phyloP scores from a whole-genome alignment of 2,797 vertebrate genomes.

The Sphenopsis melanotis region DNA sequence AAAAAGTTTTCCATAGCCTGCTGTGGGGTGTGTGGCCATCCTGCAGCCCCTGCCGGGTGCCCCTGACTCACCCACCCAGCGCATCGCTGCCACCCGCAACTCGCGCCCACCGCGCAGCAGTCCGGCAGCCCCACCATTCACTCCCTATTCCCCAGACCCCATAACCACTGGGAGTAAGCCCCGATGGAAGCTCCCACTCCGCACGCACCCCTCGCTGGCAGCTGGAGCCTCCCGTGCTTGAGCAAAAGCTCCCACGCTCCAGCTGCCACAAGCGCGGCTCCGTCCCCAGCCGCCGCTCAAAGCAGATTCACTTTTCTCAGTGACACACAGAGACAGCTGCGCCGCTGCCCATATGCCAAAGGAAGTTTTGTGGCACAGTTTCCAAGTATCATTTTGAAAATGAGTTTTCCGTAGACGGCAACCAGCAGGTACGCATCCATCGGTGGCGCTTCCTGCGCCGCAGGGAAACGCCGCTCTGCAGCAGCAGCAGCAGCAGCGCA shows the following conservation, averaged over 20 bases:
- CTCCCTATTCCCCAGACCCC: neutral
- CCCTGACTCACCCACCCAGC: neutral
- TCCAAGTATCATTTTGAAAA: slow-evolving; percentile 17
- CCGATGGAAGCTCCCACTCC: neutral
- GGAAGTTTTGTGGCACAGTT: neutral
- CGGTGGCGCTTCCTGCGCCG: neutral
- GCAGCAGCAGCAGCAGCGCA: neutral
- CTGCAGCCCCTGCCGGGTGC: neutral
- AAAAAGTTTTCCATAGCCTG: neutral
- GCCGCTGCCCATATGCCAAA: neutral
- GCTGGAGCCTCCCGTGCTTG: neutral
- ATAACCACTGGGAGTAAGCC: neutral
- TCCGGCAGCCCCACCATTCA: neutral
- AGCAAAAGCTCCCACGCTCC: neutral
- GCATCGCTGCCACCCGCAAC: neutral
- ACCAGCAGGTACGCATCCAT: neutral
- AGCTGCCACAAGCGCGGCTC: neutral
- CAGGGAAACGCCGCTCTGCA: neutral
- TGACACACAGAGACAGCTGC: slow-evolving; percentile 3
- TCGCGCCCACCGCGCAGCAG: accelerated
- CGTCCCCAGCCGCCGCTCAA: neutral
- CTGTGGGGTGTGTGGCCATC: neutral
- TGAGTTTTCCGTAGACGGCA: neutral
- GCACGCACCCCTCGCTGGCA: neutral
- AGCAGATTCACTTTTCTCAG: neutral